Conservation (phyloP, 2,888 invertebrate species). For the Drosophila tripunctata region DNA sequence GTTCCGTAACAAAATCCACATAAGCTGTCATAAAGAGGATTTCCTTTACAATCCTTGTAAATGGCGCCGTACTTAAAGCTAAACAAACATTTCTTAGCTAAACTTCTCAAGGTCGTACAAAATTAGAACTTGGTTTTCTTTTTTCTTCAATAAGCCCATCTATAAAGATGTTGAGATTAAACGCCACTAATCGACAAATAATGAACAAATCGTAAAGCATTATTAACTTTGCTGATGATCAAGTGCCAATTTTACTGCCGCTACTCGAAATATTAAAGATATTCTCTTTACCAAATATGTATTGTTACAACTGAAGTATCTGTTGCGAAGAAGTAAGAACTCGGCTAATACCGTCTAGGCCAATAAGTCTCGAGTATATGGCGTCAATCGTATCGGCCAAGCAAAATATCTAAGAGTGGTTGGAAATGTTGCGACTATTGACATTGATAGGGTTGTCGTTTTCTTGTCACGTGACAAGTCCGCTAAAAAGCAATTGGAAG, state of each 20-base stretch:
- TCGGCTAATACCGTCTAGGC: not conserved
- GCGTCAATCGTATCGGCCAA: conserved; percentile 6
- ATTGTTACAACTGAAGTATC: not conserved
- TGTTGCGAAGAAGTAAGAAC: not conserved
- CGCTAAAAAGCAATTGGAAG: too few relatives aligned
- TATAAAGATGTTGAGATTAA: conserved; percentile 51
- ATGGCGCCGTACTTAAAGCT: conserved; percentile 18
- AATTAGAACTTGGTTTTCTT: too few relatives aligned
- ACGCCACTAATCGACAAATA: conserved; percentile 29
- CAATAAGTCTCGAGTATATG: not conserved
- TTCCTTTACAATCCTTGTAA: not conserved
- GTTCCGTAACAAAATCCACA: conserved; percentile 31
- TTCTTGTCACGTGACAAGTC: conserved; percentile 16
- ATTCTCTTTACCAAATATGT: too few relatives aligned
- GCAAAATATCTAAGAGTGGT: not conserved
- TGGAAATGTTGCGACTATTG: not conserved
- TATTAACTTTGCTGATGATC: conserved; percentile 12
- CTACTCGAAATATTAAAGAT: too few relatives aligned
- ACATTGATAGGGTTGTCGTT: conserved; percentile 8
- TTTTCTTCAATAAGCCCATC: conserved; percentile 21
- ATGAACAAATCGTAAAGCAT: conserved; percentile 29
- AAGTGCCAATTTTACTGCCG: conserved; percentile 9
- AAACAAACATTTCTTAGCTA: conserved; percentile 1
- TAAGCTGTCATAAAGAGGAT: conserved; percentile 16
- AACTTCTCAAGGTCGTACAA: conserved; percentile 16